These are phyloP conservation scores for Novumbra hubbsi DNA, from an alignment of 2,797 vertebrate species.

Conservation along the genomic window DNA sequence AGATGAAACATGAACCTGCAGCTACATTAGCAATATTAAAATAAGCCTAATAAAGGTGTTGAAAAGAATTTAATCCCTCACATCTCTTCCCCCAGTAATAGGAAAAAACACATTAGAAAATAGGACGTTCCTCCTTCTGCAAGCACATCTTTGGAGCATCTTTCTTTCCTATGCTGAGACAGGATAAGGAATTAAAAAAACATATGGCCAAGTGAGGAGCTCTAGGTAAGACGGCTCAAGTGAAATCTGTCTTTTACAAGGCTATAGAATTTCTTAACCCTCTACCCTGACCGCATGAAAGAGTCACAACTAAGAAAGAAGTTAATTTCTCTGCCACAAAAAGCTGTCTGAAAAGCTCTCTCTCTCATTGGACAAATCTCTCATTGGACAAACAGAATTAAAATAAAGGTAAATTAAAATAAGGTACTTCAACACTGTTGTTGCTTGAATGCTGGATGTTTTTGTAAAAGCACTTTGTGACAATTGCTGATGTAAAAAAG, in stretches of 20 bases:
- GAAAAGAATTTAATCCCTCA: neutral
- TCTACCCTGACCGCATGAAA: conserved; percentile 10
- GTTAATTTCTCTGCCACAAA: conserved; percentile 8
- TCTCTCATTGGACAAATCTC: neutral
- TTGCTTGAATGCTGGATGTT: too few species aligned
- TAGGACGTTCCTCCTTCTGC: neutral
- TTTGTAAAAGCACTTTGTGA: too few species aligned
- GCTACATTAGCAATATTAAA: conserved; percentile 25
- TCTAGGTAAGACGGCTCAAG: neutral
- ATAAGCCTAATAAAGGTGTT: conserved; percentile 31
- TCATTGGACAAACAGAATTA: neutral
- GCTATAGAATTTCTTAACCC: conserved; percentile 12
- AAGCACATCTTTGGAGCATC: neutral
- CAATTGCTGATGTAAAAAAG: too few species aligned
- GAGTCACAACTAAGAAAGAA: conserved; percentile 12
- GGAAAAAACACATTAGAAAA: conserved; percentile 5
- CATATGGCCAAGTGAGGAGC: neutral
- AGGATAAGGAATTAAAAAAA: neutral
- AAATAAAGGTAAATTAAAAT: neutral
- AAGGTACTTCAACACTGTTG: neutral
- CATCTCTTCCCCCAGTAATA: neutral
- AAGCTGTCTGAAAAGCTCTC: neutral
- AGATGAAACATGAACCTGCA: neutral
- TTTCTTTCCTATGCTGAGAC: neutral
- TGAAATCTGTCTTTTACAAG: conserved; percentile 14